These are phyloP conservation scores for Anas georgica DNA, from an alignment of 2,797 vertebrate genomes.

Conservation along the genomic window DNA sequence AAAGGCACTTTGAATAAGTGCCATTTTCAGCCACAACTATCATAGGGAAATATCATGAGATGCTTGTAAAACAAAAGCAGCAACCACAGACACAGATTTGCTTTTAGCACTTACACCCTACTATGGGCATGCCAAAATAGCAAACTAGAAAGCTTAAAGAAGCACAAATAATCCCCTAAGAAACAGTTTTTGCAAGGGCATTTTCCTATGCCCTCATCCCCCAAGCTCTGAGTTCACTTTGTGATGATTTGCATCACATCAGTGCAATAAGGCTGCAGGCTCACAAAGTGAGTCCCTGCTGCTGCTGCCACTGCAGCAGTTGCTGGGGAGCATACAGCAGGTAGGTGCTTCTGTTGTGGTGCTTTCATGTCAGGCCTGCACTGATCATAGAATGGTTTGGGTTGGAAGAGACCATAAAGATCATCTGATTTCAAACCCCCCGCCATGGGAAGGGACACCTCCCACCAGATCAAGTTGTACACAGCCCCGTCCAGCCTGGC, in stretches of 20 bases:
- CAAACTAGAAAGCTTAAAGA: neutral
- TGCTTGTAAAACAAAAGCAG: constrained; percentile 3
- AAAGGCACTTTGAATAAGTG: neutral
- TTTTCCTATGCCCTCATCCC: neutral
- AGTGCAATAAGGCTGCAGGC: neutral
- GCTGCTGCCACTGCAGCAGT: neutral
- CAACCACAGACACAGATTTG: neutral
- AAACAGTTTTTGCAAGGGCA: neutral
- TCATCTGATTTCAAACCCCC: too few species aligned
- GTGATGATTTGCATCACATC: neutral
- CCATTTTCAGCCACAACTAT: neutral
- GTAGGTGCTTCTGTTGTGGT: neutral
- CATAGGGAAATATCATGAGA: neutral
- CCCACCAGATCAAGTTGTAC: too few species aligned
- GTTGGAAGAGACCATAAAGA: too few species aligned
- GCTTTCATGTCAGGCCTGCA: neutral
- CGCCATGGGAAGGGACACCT: too few species aligned
- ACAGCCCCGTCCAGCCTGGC: neutral
- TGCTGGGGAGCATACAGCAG: neutral
- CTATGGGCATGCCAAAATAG: neutral
- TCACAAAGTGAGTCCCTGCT: neutral
- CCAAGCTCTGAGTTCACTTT: neutral
- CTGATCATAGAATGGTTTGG: neutral
- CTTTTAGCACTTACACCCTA: neutral
- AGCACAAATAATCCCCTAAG: neutral